Conservation (phyloP, 1,140 invertebrate genomes). For the Drosophila teissieri region DNA sequence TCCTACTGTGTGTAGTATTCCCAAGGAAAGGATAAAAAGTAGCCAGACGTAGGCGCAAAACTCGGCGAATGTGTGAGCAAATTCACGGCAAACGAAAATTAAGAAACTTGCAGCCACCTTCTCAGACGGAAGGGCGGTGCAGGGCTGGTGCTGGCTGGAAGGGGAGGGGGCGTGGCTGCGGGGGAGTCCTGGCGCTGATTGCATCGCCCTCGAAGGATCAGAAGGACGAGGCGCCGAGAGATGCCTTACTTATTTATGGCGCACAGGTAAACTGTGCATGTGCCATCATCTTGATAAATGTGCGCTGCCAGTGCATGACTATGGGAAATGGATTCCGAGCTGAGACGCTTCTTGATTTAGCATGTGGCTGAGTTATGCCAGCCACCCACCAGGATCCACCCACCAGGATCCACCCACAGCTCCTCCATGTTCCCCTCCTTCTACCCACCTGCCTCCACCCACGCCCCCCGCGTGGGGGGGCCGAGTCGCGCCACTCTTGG, state of each 20-base stretch:
- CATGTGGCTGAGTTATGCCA: conserved; percentile 65
- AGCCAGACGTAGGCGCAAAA: conserved; percentile 38
- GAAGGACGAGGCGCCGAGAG: conserved; percentile 10
- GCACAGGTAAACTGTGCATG: conserved; percentile 46
- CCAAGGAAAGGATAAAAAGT: conserved; percentile 22
- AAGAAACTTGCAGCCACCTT: conserved; percentile 64
- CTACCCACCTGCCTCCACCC: neutral
- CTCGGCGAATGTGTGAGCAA: conserved; percentile 43
- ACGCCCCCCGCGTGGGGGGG: neutral
- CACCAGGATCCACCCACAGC: neutral
- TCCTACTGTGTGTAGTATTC: conserved; percentile 1
- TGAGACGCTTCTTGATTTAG: conserved; percentile 55
- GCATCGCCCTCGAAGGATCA: conserved; percentile 32
- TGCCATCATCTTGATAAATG: conserved; percentile 67
- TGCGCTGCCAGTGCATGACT: conserved; percentile 49
- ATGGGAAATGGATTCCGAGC: conserved; percentile 68
- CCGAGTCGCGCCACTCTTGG: conserved; percentile 12
- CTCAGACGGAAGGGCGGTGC: neutral
- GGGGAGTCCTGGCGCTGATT: conserved; percentile 38
- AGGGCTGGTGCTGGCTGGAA: too few relatives aligned
- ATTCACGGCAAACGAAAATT: conserved; percentile 69
- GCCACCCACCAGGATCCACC: conserved; percentile 14
- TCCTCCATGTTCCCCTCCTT: too few relatives aligned
- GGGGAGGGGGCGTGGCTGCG: conserved; percentile 25
- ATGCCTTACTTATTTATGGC: conserved; percentile 71